Percentiles rank a stretch among this genome's conserved stretches.
These are phyloP conservation scores for Gonocerus acuteangulatus DNA, from an alignment of 2,888 invertebrate genomes.

Conservation along the genomic window DNA sequence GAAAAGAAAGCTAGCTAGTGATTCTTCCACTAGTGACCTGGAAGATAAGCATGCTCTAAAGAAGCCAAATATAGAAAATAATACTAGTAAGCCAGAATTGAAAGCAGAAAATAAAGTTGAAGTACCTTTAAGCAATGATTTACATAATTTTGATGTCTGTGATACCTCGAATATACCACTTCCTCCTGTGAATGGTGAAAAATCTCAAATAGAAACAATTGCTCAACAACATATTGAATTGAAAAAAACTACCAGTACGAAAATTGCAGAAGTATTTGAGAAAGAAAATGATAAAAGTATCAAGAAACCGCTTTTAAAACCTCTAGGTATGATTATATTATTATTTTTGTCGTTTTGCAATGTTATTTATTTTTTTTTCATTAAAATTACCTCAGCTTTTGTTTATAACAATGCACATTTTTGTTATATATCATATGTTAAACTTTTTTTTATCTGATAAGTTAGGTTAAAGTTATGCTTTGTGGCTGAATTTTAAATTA, in stretches of 20 bases:
- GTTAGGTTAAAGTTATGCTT: no score
- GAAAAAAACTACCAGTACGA: slow-evolving; percentile 27
- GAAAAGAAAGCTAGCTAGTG: slow-evolving; percentile 22
- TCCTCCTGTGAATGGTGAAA: slow-evolving; percentile 8
- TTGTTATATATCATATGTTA: no score
- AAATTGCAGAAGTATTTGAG: slow-evolving; percentile 33
- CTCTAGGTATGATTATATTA: slow-evolving; percentile 4
- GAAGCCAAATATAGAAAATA: background rate
- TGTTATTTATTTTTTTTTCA: no score
- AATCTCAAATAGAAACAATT: background rate
- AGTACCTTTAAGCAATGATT: background rate
- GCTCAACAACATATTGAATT: slow-evolving; percentile 12
- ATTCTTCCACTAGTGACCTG: slow-evolving; percentile 20
- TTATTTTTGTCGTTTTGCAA: background rate
- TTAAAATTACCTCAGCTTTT: no score
- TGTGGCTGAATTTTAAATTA: no score
- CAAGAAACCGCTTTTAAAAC: slow-evolving; percentile 3
- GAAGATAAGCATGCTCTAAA: slow-evolving; percentile 4
- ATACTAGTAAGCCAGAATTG: background rate
- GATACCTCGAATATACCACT: slow-evolving; percentile 19
- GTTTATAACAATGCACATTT: no score
- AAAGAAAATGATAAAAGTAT: slow-evolving; percentile 28
- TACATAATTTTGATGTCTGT: background rate
- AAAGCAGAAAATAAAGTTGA: slow-evolving; percentile 21
- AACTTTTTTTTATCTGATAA: no score